Base-by-base conservation (phyloP, 1,140 invertebrate genomes). In the Drosophila saltans region DNA sequence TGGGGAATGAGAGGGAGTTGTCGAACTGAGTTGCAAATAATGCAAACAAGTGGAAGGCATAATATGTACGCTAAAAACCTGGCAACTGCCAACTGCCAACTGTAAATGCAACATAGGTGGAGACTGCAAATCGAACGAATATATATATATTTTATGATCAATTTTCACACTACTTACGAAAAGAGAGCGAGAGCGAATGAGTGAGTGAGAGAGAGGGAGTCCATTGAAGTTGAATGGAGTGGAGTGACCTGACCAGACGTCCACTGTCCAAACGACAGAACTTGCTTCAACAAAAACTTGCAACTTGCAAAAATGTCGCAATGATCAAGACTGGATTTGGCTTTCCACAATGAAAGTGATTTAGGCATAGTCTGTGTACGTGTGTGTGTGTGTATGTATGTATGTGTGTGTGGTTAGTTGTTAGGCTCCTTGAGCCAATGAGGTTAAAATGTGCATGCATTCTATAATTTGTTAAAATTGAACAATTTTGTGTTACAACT, bases 1-100 rank as follows among this genome's bases (percentile, higher is more conserved):
- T 69, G 65, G 8, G 21, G 45, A 7, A 24, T 48, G 45, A 16
- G 16, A 48, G 45, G 21, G 45, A 30, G 4, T 48, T 16, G 45
- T 16, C 16, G 16, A 16, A 48, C 45, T 21, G 45, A 48, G 45
- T 48, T 48, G 45, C 69, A 73, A 36, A 77, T 82, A 88, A 82
- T 79, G 76, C 80, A 88, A 86, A 82, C 76, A 88, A 74, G 80
- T 80, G 79, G 68, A 69, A 80, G 73, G 75, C 76, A 86, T 80
- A 73, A 84, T 74, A 66, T 76, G 60, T 76, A 30, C 28, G 76
- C 80, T 73, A 79, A 82, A 80, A 83, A 86, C 73, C 65, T 64
- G 67, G 67, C 73, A 75, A 75, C 72, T 75, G 70, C 64, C 43
- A 85, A 72, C 45, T 77, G 45, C 39, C 77, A 71, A 70, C 45